These are phyloP conservation scores for Gadus chalcogrammus DNA, from an alignment of 2,113 vertebrate species.

Conservation along the genomic window DNA sequence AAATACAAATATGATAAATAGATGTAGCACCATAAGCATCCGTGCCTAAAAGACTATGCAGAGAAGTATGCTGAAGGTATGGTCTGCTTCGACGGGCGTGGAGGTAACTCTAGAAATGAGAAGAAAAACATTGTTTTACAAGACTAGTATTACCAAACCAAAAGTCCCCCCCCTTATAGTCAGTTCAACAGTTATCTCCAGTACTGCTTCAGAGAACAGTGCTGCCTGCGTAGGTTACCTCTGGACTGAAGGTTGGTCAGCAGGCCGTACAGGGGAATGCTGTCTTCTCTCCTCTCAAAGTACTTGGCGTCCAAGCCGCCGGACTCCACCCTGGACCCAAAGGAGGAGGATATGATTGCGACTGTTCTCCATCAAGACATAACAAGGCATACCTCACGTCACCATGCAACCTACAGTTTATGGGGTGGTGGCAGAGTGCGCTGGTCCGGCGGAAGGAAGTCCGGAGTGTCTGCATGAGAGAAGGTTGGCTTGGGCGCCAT, in stretches of 20 bases:
- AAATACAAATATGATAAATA: too few species aligned
- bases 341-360: background rate
- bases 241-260: constrained; percentile 69
- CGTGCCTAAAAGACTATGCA: constrained; percentile 47
- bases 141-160: background rate
- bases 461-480: constrained; percentile 39
- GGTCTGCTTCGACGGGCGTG: constrained; percentile 45
- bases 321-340: constrained; percentile 68
- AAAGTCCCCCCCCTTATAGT: background rate
- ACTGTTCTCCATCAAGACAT: background rate
- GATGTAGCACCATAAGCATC: too few species aligned
- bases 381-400: background rate
- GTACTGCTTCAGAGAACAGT: too few species aligned
- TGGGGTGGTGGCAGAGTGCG: constrained; percentile 39
- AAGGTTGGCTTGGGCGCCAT: constrained; percentile 62
- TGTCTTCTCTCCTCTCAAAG: constrained; percentile 85
- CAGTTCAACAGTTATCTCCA: too few species aligned
- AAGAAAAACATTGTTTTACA: background rate
- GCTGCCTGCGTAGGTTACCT: constrained; percentile 47
- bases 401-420: constrained; percentile 58
- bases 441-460: constrained; percentile 42
- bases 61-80: constrained; percentile 84
- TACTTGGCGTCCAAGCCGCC: constrained; percentile 85
- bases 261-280: constrained; percentile 82
- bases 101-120: constrained; percentile 69